Evolutionary conservation across 64 coral and sea anemone species (phyloP), one percentile per base, ranked within the genome.

Genomic region (Trachythela sp.): DNA sequence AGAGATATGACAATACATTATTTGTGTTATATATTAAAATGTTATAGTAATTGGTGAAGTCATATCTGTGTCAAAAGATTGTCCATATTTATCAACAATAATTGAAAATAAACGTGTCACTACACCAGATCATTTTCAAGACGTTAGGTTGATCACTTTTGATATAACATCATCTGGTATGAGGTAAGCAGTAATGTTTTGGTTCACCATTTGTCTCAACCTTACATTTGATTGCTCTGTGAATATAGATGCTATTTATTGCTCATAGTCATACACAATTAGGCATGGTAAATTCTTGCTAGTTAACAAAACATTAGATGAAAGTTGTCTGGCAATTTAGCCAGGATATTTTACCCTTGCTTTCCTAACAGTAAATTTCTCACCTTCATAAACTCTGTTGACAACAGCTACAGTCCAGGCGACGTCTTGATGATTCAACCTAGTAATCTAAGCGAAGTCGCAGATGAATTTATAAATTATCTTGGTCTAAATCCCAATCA

Each of bases 81-180:
- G 89, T 39, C 95, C 95, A 0, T 97, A 92, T 40, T 87, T 90
- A 92, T 90, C 95, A 75, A 84, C 27, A 72, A 85, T 97, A 36
- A 90, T 97, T 76, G 90, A 90, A 43, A 97, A 97, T 60, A 86
- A 85, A 26, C 72, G 92, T 70, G 88, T 97, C 35, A 97, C 95
- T 41, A 70, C 91, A 24, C 2, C 67, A 54, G 92, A 94, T 85
- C 95, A 97, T 36, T 97, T 92, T 92, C 95, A 97, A 40, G 95
- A 97, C 88, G 92, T 97, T 14, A 41, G 95, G 14, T 83, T 97
- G 9, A 91, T 97, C 26, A 86, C 84, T 20, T 86, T 97, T 87
- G 95, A 97, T 89, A 97, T 94, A 70, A 88, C 86, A 54, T 87
- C 84, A 18, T 97, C 95, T 83, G 88, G 72, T 71, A 92, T 97